Evolutionary conservation across 2,888 invertebrate genomes (phyloP), one percentile per base, ranked within the genome.

Genomic region (Anagyrus pseudococci): DNA sequence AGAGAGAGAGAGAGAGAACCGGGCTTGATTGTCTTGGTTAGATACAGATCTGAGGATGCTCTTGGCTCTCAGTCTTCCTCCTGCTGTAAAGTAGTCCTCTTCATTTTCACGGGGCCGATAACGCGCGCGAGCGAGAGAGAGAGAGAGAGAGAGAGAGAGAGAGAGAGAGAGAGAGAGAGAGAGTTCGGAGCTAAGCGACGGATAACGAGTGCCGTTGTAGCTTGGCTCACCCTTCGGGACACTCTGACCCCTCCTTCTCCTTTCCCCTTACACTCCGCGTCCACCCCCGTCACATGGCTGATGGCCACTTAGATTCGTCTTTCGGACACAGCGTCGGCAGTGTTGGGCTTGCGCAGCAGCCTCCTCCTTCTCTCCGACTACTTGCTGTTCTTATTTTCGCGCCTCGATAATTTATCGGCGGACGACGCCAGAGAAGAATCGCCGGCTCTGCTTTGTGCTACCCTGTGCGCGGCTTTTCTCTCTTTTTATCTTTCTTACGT

Each of bases 171-270:
- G n/a, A n/a, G n/a, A n/a, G n/a, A n/a, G n/a, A n/a, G n/a, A n/a
- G n/a, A n/a, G n/a, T n/a, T n/a, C n/a, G n/a, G n/a, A n/a, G n/a
- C n/a, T n/a, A n/a, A n/a, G n/a, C n/a, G n/a, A n/a, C 41, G 63
- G 60, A 63, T 66, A 66, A 66, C 65, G 65, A 66, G 65, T 58
- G 55, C 47, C 65, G 62, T 55, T 66, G 62, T 66, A 53, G 48
- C 17, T 55, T n/a, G n/a, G n/a, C n/a, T n/a, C n/a, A n/a, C n/a
- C n/a, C n/a, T n/a, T n/a, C 47, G 29, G 20, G 1, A 23, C 6
- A 44, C 20, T 23, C 26, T 44, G 48, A 3, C 20, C 46, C 56
- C n/a, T 17, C 44, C 44, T 10, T 40, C 13, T 40, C 33, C 20
- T n/a, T n/a, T n/a, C 25, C 46, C 3, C 41, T 4, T 19, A 17